phyloP scores from a whole-genome alignment of 2,797 vertebrate genomes.

The Corythornis leucogaster region DNA sequence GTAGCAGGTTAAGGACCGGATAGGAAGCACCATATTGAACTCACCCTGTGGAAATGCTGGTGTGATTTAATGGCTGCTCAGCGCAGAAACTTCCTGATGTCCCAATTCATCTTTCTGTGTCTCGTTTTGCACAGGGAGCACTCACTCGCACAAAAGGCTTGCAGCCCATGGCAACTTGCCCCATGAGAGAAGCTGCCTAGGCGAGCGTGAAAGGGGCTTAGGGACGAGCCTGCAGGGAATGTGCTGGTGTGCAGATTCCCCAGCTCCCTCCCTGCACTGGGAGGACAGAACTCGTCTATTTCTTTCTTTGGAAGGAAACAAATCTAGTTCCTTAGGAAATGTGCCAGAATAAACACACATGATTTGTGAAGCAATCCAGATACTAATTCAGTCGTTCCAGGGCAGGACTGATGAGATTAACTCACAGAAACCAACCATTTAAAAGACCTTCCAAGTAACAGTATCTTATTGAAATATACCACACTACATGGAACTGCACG shows the following conservation, averaged over 20 bases:
- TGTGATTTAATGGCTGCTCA: background rate
- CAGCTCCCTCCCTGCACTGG: background rate
- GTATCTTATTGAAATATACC: background rate
- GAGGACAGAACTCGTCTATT: background rate
- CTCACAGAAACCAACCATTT: background rate
- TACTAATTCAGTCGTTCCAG: background rate
- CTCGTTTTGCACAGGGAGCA: background rate
- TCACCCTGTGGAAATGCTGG: background rate
- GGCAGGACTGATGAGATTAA: background rate
- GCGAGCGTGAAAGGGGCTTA: background rate
- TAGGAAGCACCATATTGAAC: background rate
- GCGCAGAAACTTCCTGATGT: background rate
- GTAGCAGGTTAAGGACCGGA: background rate
- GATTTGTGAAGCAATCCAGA: conserved; percentile 1
- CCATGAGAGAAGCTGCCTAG: background rate
- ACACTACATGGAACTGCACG: background rate
- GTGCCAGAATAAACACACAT: conserved; percentile 38
- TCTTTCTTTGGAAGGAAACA: conserved; percentile 24
- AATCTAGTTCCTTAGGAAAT: conserved; percentile 21
- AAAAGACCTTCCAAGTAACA: background rate
- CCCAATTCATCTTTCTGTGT: background rate
- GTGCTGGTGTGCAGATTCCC: conserved; percentile 14
- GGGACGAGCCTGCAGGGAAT: background rate
- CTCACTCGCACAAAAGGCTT: background rate
- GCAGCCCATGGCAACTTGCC: background rate